phyloP scores from a whole-genome alignment of 2,797 vertebrate genomes.

The Otolemur crassicaudatus region DNA sequence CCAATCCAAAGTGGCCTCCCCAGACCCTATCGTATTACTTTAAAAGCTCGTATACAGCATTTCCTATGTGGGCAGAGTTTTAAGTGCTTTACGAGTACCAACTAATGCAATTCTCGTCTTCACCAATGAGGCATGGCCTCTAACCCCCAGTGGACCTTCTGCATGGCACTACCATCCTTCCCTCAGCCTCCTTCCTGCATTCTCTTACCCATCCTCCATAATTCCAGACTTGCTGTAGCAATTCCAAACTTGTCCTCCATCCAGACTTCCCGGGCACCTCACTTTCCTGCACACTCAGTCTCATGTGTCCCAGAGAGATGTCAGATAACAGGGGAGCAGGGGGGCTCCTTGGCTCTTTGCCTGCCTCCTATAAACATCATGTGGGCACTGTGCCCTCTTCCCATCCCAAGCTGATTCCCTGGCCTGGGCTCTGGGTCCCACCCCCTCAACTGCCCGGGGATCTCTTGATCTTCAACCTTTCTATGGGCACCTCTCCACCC shows the following conservation, averaged over 20 bases:
- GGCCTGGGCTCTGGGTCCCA: neutral
- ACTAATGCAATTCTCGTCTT: neutral
- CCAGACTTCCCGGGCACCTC: conserved; percentile 13
- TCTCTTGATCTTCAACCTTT: neutral
- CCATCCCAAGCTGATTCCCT: neutral
- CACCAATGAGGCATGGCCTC: neutral
- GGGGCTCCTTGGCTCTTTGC: neutral
- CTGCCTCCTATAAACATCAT: neutral
- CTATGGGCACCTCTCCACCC: neutral
- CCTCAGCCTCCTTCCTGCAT: neutral
- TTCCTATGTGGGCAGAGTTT: neutral
- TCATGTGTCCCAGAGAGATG: conserved; percentile 22
- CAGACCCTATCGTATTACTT: neutral
- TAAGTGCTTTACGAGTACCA: neutral
- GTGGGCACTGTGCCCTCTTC: neutral
- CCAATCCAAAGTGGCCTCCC: neutral
- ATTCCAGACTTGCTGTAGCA: neutral
- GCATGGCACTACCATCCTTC: neutral
- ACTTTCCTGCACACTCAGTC: neutral
- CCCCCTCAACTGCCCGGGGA: neutral
- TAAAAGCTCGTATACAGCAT: neutral
- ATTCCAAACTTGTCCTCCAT: neutral
- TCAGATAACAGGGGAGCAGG: neutral
- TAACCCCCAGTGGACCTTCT: neutral
- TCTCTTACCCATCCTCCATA: neutral